These are phyloP conservation scores for Temnothorax rugatulus DNA, from an alignment of 2,888 invertebrate species.

Conservation along the genomic window DNA sequence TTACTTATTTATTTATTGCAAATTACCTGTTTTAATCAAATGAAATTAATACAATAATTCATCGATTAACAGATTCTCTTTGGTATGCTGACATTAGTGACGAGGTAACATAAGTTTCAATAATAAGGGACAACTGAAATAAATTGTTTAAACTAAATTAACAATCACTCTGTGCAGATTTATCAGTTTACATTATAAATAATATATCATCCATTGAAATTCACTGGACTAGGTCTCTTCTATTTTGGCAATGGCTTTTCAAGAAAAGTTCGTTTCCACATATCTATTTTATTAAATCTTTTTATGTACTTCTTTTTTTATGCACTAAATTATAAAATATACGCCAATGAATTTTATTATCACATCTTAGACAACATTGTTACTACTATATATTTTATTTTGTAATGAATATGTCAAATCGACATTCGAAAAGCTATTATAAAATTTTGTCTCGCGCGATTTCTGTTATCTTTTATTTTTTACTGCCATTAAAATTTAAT, in stretches of 20 bases:
- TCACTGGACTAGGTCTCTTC: slow-evolving; percentile 17
- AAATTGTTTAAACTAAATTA: neutral
- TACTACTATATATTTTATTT: neutral
- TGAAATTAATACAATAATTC: neutral
- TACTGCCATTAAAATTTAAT: neutral
- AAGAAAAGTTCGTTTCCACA: slow-evolving; percentile 3
- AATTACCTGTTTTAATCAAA: slow-evolving; percentile 12
- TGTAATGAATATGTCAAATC: too few relatives aligned
- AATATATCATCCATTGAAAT: slow-evolving; percentile 13
- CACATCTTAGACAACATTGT: neutral
- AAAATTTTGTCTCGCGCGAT: too few relatives aligned
- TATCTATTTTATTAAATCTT: neutral
- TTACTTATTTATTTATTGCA: too few relatives aligned
- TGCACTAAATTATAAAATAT: neutral
- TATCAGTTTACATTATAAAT: slow-evolving; percentile 31
- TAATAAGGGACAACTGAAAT: neutral
- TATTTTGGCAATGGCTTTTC: slow-evolving; percentile 14
- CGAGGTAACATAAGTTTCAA: neutral
- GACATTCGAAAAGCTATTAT: too few relatives aligned
- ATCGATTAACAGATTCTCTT: neutral
- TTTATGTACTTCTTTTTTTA: neutral
- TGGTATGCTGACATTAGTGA: neutral
- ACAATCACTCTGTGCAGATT: slow-evolving; percentile 12
- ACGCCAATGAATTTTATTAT: neutral
- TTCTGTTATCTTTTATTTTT: neutral